A percentile compares a stretch with the other conserved stretches of the same genome.
Conservation (phyloP, 2,113 vertebrate species). For the Deroptyus accipitrinus region DNA sequence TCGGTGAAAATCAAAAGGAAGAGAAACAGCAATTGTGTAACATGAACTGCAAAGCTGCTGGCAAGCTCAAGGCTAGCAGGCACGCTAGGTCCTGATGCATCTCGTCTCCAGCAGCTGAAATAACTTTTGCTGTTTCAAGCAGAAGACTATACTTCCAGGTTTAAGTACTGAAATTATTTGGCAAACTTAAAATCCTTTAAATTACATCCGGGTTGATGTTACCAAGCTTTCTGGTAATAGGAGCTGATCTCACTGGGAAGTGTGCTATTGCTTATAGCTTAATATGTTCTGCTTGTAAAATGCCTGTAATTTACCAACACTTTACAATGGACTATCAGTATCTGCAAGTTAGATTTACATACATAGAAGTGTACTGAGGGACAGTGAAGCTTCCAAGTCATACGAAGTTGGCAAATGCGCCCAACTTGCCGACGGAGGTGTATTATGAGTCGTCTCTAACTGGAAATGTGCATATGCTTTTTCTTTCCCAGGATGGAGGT, state of each 20-base stretch:
- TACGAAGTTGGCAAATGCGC: not conserved
- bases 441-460: not conserved
- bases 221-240: not conserved
- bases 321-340: not conserved
- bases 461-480: not conserved
- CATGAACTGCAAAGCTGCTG: accelerated
- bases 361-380: not conserved
- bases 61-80: accelerated
- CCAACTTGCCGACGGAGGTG: not conserved
- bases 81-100: no score
- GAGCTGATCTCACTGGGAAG: accelerated
- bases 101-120: not conserved
- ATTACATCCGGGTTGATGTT: not conserved
- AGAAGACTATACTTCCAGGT: not conserved
- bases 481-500: not conserved
- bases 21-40: accelerated
- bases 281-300: not conserved
- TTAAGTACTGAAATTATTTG: not conserved
- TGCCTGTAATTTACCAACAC: not conserved
- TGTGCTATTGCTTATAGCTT: not conserved
- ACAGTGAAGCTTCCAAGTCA: not conserved
- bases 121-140: not conserved
- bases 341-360: not conserved
- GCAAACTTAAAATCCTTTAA: not conserved
- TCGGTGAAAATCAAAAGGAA: not conserved